Evolutionary conservation across 2,888 invertebrate genomes (phyloP).

Genomic region (Tricholauxania praeusta): DNA sequence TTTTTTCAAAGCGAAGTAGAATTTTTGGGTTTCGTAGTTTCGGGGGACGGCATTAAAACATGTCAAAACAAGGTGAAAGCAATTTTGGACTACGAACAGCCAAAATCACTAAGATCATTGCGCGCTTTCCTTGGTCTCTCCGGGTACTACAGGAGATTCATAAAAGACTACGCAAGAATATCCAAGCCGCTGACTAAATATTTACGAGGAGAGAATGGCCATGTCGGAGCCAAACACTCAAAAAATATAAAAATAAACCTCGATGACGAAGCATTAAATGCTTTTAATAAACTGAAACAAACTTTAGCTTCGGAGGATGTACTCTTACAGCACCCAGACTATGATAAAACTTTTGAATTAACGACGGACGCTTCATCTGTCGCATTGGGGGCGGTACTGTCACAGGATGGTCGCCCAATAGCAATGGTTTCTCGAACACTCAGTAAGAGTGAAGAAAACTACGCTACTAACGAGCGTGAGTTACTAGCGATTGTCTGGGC

Average conservation of each 20-base stretch:
- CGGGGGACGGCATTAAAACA: conserved; percentile 36
- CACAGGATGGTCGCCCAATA: conserved; percentile 40
- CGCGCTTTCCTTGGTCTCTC: conserved; percentile 36
- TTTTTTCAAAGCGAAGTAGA: conserved; percentile 33
- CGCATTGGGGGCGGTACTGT: background rate
- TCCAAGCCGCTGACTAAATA: conserved; percentile 39
- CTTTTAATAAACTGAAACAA: conserved; percentile 37
- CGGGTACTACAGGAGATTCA: conserved; percentile 40
- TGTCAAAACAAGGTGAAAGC: conserved; percentile 38
- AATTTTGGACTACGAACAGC: conserved; percentile 35
- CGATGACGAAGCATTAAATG: conserved; percentile 37
- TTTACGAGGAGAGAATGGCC: conserved; percentile 41
- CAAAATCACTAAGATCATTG: conserved; percentile 31
- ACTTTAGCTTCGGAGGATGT: conserved; percentile 38
- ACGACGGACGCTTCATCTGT: conserved; percentile 37
- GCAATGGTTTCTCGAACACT: conserved; percentile 40
- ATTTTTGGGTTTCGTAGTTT: conserved; percentile 40
- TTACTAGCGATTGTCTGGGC: conserved; percentile 37
- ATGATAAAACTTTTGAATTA: conserved; percentile 35
- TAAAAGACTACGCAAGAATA: conserved; percentile 41
- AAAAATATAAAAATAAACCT: conserved; percentile 38
- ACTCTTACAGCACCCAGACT: conserved; percentile 33
- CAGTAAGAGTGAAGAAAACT: conserved; percentile 30
- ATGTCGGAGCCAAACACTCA: conserved; percentile 32
- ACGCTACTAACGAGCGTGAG: conserved; percentile 44